Percentiles rank a stretch among this genome's conserved stretches.
Evolutionary conservation across 2,888 invertebrate species (phyloP).

Genomic region (Ophion obscuratus): DNA sequence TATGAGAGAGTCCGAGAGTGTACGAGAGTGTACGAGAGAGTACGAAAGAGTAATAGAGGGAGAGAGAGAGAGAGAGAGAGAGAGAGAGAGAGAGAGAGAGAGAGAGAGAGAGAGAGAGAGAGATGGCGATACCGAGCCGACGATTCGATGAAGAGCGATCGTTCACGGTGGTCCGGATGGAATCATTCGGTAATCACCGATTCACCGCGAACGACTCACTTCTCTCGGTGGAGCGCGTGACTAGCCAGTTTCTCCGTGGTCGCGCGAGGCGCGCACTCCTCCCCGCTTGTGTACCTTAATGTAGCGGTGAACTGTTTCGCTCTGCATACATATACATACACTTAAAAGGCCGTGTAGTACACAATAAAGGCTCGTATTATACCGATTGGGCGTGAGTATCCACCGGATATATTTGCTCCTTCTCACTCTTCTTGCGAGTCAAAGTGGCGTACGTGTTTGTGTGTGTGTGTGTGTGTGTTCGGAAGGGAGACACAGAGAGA

Average conservation of each 20-base stretch:
- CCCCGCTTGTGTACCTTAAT: too few relatives aligned
- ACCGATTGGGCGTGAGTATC: slow-evolving; percentile 23
- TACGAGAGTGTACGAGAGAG: not conserved
- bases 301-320: slow-evolving; percentile 7
- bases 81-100: too few relatives aligned
- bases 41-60: too few relatives aligned
- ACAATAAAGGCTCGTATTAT: slow-evolving; percentile 57
- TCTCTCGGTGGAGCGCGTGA: slow-evolving; percentile 62
- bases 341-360: not conserved
- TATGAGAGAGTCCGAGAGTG: not conserved
- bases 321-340: slow-evolving; percentile 14
- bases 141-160: slow-evolving; percentile 62
- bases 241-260: slow-evolving; percentile 50
- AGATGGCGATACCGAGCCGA: slow-evolving; percentile 3
- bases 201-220: slow-evolving; percentile 67
- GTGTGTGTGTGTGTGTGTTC: not conserved
- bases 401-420: slow-evolving; percentile 11
- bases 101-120: too few relatives aligned
- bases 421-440: slow-evolving; percentile 9
- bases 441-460: not conserved
- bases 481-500: not conserved
- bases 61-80: too few relatives aligned
- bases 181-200: slow-evolving; percentile 67
- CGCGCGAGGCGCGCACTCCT: not conserved
- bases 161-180: slow-evolving; percentile 65